Conservation (phyloP, 1,140 invertebrate species). For the Drosophila lowei region DNA sequence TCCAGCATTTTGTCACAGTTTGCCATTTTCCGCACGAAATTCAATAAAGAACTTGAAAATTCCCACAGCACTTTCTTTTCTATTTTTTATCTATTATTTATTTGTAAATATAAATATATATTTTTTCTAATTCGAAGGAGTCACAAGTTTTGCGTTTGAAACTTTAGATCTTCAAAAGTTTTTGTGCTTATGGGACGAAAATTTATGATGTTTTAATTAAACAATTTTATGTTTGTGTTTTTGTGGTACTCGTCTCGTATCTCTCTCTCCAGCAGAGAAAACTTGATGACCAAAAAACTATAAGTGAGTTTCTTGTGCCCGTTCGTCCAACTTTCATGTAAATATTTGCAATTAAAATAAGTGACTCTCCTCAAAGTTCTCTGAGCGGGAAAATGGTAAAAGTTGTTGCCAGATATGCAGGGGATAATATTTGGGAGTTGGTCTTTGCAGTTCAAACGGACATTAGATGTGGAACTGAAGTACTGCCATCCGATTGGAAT, state of each 20-base stretch:
- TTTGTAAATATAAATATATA: background rate
- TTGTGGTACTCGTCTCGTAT: background rate
- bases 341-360: conserved; percentile 61
- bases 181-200: background rate
- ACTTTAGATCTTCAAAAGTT: conserved; percentile 7
- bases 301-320: conserved; percentile 2
- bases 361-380: conserved; percentile 17
- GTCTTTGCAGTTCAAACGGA: no score
- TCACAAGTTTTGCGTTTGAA: conserved; percentile 20
- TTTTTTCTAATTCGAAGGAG: conserved; percentile 1
- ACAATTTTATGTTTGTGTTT: conserved; percentile 21
- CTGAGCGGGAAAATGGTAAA: conserved; percentile 1
- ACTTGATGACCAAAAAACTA: conserved; percentile 8
- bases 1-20: conserved; percentile 47
- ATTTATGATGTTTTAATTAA: conserved; percentile 37
- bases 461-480: no score
- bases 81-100: conserved; percentile 8
- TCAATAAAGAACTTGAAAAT: conserved; percentile 62
- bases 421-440: no score
- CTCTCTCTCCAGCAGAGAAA: conserved; percentile 9
- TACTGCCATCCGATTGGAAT: background rate
- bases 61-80: conserved; percentile 9
- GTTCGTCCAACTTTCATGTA: conserved; percentile 8
- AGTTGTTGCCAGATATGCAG: background rate
- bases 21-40: conserved; percentile 64